Base-by-base conservation (phyloP, 2,113 vertebrate species). In the Bos indicus region DNA sequence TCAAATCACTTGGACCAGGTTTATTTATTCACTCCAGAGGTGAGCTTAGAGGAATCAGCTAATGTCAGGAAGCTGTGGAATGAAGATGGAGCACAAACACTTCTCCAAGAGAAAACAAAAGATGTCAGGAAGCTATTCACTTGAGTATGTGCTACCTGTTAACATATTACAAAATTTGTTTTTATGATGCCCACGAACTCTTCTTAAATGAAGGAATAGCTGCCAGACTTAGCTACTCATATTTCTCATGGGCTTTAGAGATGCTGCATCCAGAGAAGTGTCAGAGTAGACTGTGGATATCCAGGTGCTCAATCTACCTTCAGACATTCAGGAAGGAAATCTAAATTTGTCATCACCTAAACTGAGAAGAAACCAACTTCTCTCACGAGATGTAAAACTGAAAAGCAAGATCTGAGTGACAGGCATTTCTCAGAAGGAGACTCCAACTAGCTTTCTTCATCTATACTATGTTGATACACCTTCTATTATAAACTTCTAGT, bases 1-100 rank as follows among this genome's bases (percentile, higher is more conserved):
- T 98, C 93, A 97, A 90, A 97, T 51, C 54, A 74, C 25, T 36
- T 96, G 88, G 52, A 54, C 67, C 84, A 80, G 74, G 28, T 62
- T 89, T 97, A 84, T 95, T 87, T 64, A 40, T 48, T 59, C 48
- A 26, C 23, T 40, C 43, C 48, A 33, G 51, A 74, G 26, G 21
- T 46, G 52, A 57, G 28, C 78, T 80, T 43, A 13, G 14, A 56
- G 52, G 54, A 10, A 43, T 10, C 6, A 33, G n/a, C 43, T 94
- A 59, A 95, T 10, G 94, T 64, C 43, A 30, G 77, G 43, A 6
- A 43, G 71, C 52, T 33, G 8, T 30, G 5, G 52, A 13, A 36
- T 13, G 7, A 25, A 84, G 40, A 90, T 0, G 2, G 46, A 36
- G 19, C 8, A 33, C 3, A 11, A 52, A 19, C n/a, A 23, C 46